phyloP scores from a whole-genome alignment of 1,140 invertebrate species.

The Zaprionus camerounensis region DNA sequence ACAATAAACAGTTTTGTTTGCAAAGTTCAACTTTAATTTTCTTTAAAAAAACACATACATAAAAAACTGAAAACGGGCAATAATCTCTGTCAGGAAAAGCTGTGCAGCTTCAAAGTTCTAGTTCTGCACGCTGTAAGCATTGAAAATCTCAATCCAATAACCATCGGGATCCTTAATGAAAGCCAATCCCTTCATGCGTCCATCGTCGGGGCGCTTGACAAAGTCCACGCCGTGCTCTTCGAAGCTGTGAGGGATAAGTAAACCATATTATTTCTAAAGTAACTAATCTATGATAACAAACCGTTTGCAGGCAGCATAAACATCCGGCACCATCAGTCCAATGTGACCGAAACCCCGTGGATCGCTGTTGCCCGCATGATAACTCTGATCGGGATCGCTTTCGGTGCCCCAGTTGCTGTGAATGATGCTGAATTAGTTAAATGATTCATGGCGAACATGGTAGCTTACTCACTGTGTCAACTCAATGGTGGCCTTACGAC shows the following conservation, averaged over 20 bases:
- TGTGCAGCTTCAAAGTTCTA: conserved; percentile 85
- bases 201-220: conserved; percentile 94
- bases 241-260: conserved; percentile 85
- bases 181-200: conserved; percentile 96
- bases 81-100: conserved; percentile 3
- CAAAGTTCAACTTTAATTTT: conserved; percentile 22
- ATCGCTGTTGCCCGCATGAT: conserved; percentile 97
- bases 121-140: conserved; percentile 86
- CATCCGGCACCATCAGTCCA: conserved; percentile 94
- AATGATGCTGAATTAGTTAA: not conserved
- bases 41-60: conserved; percentile 11
- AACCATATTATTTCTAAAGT: not conserved
- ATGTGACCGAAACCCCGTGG: conserved; percentile 96
- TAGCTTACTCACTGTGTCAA: conserved; percentile 91
- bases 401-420: conserved; percentile 97
- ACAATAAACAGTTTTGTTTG: not conserved
- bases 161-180: conserved; percentile 98
- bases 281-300: conserved; percentile 48
- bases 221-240: conserved; percentile 94
- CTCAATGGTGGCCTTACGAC: conserved; percentile 94
- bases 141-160: conserved; percentile 98
- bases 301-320: conserved; percentile 92
- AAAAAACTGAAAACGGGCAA: conserved; percentile 19
- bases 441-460: not conserved
- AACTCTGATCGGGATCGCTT: conserved; percentile 90